Evolutionary conservation across 1,140 invertebrate species (phyloP).

Genomic region (Magallana gigas): DNA sequence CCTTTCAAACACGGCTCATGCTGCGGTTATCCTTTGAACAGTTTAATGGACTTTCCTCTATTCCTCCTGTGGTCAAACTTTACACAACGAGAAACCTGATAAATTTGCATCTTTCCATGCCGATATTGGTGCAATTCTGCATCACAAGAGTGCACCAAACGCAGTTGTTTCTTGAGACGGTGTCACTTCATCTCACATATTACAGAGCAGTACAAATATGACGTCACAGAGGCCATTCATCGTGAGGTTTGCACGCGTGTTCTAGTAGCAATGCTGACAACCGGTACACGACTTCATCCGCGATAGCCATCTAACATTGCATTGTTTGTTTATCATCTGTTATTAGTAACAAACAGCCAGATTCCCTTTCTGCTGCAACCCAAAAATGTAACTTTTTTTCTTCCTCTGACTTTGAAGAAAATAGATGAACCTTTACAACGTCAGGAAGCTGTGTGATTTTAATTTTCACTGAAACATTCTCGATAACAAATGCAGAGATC

Average conservation of each 20-base stretch:
- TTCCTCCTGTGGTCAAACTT: background rate
- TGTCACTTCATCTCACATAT: background rate
- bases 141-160: too few relatives aligned
- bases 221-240: conserved; percentile 28
- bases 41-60: conserved; percentile 19
- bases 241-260: background rate
- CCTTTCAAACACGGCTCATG: background rate
- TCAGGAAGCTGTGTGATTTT: conserved; percentile 27
- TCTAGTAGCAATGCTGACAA: conserved; percentile 9
- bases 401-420: background rate
- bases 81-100: background rate
- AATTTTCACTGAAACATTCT: background rate
- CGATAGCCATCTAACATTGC: conserved; percentile 23
- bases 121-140: too few relatives aligned
- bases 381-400: background rate
- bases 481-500: background rate
- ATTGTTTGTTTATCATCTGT: background rate
- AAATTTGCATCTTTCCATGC: too few relatives aligned
- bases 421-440: background rate
- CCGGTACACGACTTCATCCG: background rate
- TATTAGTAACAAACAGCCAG: conserved; percentile 24
- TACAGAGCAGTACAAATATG: background rate
- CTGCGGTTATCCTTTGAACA: background rate
- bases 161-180: background rate
- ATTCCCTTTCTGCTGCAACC: background rate